Percentiles rank a stretch among this genome's conserved stretches.
These are phyloP conservation scores for Polyommatus icarus DNA, from an alignment of 2,888 invertebrate genomes.

Conservation along the genomic window DNA sequence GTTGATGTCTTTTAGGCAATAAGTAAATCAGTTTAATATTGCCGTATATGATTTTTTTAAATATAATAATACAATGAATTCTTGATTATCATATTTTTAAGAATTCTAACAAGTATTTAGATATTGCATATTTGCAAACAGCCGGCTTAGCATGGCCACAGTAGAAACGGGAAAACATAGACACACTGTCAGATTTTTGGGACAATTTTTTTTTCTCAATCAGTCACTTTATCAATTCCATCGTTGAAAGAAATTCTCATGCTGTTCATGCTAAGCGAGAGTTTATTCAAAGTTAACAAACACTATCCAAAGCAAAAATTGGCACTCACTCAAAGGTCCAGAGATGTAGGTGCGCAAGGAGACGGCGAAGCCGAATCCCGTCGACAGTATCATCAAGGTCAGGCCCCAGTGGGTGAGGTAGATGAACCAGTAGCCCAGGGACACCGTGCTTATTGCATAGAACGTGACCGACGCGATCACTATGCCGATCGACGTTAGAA, in stretches of 20 bases:
- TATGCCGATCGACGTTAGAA: conserved; percentile 59
- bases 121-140: background rate
- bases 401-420: conserved; percentile 81
- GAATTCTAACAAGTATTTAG: background rate
- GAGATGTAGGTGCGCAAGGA: conserved; percentile 62
- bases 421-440: conserved; percentile 68
- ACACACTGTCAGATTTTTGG: too few species aligned
- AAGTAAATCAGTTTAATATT: too few species aligned
- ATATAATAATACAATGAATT: too few species aligned
- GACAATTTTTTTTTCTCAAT: too few species aligned
- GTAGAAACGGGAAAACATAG: too few species aligned
- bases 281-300: background rate
- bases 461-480: conserved; percentile 57
- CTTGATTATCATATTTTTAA: too few species aligned
- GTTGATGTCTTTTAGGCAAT: too few species aligned
- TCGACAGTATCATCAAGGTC: conserved; percentile 54
- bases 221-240: too few species aligned
- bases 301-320: conserved; percentile 3
- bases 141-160: background rate
- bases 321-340: conserved; percentile 70
- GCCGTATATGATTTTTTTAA: too few species aligned
- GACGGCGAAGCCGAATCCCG: conserved; percentile 61
- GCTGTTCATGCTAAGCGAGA: too few species aligned
- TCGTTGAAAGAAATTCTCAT: too few species aligned
- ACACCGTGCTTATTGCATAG: conserved; percentile 52